Evolutionary conservation across 2,113 vertebrate species (phyloP).

Genomic region (Rhombomys opimus): DNA sequence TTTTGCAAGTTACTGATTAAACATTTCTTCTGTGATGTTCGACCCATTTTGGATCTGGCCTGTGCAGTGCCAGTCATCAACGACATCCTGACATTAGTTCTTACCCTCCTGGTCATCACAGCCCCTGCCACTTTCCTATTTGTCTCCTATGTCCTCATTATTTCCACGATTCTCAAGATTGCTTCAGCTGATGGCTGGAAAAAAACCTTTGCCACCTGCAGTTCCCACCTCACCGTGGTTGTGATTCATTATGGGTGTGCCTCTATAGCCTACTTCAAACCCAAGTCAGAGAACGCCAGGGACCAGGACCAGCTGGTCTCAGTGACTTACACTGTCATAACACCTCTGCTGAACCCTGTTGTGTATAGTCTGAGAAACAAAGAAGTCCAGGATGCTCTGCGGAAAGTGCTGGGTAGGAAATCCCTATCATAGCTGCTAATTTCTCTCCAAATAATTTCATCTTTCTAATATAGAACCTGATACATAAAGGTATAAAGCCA

Average conservation of each 20-base stretch:
- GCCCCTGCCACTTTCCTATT: slow-evolving; percentile 62
- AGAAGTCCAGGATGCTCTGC: slow-evolving; percentile 67
- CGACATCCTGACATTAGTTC: slow-evolving; percentile 59
- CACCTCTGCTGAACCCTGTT: slow-evolving; percentile 72
- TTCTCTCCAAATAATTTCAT: not conserved
- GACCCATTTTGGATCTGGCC: slow-evolving; percentile 51
- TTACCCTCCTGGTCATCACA: slow-evolving; percentile 56
- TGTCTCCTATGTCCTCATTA: slow-evolving; percentile 43
- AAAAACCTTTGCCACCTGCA: slow-evolving; percentile 65
- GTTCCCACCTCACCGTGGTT: slow-evolving; percentile 43
- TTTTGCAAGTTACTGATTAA: slow-evolving; percentile 63
- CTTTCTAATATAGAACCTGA: not conserved
- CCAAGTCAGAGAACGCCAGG: slow-evolving; percentile 41
- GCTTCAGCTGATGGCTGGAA: not conserved
- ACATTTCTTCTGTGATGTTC: slow-evolving; percentile 72
- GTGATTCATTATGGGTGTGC: not conserved
- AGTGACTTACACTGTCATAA: slow-evolving; percentile 59
- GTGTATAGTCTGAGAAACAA: slow-evolving; percentile 79
- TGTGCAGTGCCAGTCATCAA: slow-evolving; percentile 43
- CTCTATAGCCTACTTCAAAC: slow-evolving; percentile 45
- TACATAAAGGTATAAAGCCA: not conserved
- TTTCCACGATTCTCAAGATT: slow-evolving; percentile 62
- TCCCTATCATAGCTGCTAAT: not conserved
- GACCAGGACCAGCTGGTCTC: slow-evolving; percentile 52
- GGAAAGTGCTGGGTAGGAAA: not conserved